Evolutionary conservation across 2,113 vertebrate genomes (phyloP).

Genomic region (Tinamus guttatus): DNA sequence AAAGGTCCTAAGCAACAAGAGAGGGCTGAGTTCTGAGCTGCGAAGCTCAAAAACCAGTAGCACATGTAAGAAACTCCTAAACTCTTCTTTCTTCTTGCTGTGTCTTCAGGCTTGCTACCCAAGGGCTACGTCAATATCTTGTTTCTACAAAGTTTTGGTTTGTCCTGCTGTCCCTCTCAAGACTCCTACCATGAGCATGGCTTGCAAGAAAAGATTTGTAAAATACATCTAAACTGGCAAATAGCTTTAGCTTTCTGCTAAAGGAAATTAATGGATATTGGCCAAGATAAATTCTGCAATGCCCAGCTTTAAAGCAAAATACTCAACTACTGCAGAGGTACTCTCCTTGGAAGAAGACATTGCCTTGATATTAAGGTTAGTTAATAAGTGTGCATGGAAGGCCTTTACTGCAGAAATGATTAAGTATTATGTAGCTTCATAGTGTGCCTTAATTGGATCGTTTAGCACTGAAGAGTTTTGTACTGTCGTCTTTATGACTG

Average conservation of each 20-base stretch:
- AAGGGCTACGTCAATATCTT: accelerated
- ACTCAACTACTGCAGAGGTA: neutral
- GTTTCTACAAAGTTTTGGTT: neutral
- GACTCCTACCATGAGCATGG: neutral
- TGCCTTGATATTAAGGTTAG: neutral
- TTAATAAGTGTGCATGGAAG: neutral
- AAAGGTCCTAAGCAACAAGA: neutral
- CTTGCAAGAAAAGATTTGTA: neutral
- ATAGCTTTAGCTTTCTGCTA: neutral
- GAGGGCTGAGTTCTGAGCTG: neutral
- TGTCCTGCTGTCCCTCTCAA: neutral
- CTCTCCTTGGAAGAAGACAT: neutral
- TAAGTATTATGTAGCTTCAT: neutral
- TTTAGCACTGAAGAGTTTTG: neutral
- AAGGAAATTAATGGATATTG: neutral
- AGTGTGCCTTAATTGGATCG: neutral
- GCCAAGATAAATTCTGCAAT: neutral
- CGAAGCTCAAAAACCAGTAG: neutral
- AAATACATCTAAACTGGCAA: neutral
- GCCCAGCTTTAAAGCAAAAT: neutral
- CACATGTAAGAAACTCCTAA: neutral
- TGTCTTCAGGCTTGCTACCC: neutral
- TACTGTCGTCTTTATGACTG: neutral
- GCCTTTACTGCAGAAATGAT: neutral
- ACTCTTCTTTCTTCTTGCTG: neutral